phyloP scores from a whole-genome alignment of 2,113 vertebrate genomes.

The Halichoeres trimaculatus region DNA sequence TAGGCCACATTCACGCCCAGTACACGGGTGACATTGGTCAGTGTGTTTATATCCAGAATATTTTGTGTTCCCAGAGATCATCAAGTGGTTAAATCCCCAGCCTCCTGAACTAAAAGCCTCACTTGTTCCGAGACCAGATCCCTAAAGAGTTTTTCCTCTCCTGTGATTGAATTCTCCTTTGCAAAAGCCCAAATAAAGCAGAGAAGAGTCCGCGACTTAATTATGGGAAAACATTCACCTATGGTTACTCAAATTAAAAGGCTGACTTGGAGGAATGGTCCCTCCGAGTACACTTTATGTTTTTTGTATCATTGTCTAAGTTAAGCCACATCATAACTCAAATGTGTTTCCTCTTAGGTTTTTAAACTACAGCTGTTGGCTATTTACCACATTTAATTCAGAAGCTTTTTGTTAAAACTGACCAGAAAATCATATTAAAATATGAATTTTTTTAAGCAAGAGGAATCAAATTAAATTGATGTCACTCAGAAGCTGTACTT shows the following conservation, averaged over 20 bases:
- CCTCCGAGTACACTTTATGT: too few relatives aligned
- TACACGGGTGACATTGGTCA: background rate
- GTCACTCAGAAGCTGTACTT: background rate
- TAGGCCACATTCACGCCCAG: constrained; percentile 1
- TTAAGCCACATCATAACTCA: constrained; percentile 2
- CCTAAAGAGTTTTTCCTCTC: constrained; percentile 30
- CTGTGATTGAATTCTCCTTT: constrained; percentile 28
- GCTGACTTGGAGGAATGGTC: too few relatives aligned
- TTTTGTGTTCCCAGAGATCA: constrained; percentile 32
- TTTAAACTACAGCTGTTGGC: background rate
- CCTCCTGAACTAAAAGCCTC: constrained; percentile 40
- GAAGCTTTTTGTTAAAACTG: constrained; percentile 8
- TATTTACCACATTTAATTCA: constrained; percentile 11
- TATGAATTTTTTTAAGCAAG: background rate
- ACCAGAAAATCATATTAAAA: background rate
- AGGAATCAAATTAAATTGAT: background rate
- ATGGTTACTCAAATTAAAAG: background rate
- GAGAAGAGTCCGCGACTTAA: constrained; percentile 1
- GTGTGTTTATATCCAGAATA: constrained; percentile 3
- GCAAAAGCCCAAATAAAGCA: constrained; percentile 40
- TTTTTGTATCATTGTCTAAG: too few relatives aligned
- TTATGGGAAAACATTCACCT: background rate
- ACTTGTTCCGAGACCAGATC: constrained; percentile 48
- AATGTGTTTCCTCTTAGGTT: background rate
- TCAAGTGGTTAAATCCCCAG: constrained; percentile 51